These are phyloP conservation scores for Nebria salina DNA, from an alignment of 2,888 invertebrate species.

Conservation along the genomic window DNA sequence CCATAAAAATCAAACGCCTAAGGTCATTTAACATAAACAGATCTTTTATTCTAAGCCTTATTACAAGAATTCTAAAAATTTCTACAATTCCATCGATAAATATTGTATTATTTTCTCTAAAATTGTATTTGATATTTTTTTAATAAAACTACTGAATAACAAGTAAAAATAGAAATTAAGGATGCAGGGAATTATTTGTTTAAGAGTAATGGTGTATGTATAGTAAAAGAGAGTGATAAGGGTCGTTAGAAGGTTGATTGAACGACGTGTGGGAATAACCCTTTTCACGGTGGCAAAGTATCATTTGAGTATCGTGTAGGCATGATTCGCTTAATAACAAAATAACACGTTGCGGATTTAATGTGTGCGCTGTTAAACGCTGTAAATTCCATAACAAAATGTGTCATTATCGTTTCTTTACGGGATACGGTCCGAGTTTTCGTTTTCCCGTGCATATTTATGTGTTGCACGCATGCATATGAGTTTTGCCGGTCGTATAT, in stretches of 20 bases:
- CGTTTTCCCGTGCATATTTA: conserved; percentile 8
- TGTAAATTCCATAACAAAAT: conserved; percentile 13
- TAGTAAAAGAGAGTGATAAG: too few relatives aligned
- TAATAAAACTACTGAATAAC: too few relatives aligned
- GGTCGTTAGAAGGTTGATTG: not conserved
- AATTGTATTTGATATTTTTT: too few relatives aligned
- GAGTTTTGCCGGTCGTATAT: not conserved
- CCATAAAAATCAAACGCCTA: too few relatives aligned
- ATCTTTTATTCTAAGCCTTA: too few relatives aligned
- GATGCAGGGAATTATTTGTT: too few relatives aligned
- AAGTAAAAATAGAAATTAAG: too few relatives aligned
- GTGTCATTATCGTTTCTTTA: conserved; percentile 23
- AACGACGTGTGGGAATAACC: not conserved
- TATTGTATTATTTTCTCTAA: too few relatives aligned
- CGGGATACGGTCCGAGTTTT: conserved; percentile 2
- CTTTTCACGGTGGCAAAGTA: not conserved
- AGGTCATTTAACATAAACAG: too few relatives aligned
- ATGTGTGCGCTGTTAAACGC: conserved; percentile 18
- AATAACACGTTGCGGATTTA: conserved; percentile 9
- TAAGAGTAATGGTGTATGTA: too few relatives aligned
- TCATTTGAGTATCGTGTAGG: conserved; percentile 6
- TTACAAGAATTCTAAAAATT: too few relatives aligned
- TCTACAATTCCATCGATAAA: too few relatives aligned
- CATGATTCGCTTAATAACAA: conserved; percentile 1
- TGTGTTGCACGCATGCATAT: conserved; percentile 2